Conservation (phyloP, 2,888 invertebrate genomes). For the Argyresthia goedartella region DNA sequence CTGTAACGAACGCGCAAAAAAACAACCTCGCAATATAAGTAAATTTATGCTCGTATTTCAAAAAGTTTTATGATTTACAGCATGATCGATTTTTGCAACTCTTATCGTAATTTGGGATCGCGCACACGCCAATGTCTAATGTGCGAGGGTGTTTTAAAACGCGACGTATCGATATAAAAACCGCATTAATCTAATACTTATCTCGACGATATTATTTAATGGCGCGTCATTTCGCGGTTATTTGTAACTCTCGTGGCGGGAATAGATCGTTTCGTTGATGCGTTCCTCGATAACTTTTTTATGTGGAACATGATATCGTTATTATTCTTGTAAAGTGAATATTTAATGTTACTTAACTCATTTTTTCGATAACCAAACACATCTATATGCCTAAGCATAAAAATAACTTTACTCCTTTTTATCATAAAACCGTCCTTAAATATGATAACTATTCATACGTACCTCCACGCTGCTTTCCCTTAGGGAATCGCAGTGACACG, state of each 20-base stretch:
- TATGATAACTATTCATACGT: too few species aligned
- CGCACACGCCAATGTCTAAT: conserved; percentile 46
- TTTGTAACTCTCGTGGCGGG: conserved; percentile 60
- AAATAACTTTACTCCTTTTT: too few species aligned
- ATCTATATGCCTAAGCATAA: too few species aligned
- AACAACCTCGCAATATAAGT: too few species aligned
- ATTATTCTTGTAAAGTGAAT: conserved; percentile 36
- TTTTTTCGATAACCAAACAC: not conserved
- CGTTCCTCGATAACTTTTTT: conserved; percentile 48
- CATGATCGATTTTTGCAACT: too few species aligned
- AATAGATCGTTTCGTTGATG: conserved; percentile 40
- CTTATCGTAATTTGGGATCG: conserved; percentile 51
- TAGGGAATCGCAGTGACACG: too few species aligned
- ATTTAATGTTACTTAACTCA: conserved; percentile 15
- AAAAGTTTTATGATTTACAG: too few species aligned
- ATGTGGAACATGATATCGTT: conserved; percentile 25
- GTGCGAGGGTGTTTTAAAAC: conserved; percentile 40
- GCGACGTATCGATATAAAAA: conserved; percentile 58
- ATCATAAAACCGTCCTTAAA: too few species aligned
- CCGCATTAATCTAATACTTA: conserved; percentile 64
- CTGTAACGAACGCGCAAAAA: too few species aligned
- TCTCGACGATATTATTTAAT: conserved; percentile 66
- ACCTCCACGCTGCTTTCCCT: too few species aligned
- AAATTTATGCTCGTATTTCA: too few species aligned
- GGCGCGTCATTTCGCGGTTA: conserved; percentile 62